These are phyloP conservation scores for Meloidogyne chitwoodi DNA, from an alignment of 1,140 invertebrate species.

Conservation along the genomic window DNA sequence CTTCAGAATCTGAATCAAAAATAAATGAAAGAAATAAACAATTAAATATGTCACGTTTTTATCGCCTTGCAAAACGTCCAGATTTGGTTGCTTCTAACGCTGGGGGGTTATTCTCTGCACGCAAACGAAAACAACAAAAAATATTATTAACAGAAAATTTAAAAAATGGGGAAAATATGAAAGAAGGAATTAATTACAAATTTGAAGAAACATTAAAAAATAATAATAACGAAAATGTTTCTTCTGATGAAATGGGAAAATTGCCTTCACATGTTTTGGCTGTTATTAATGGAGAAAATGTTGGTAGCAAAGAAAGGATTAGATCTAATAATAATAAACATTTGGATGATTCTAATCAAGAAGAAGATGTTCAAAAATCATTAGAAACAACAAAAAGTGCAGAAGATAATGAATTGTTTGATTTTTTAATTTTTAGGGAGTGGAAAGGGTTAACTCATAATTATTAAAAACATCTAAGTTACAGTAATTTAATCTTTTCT, in stretches of 20 bases:
- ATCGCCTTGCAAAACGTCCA: constrained; percentile 20
- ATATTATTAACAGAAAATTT: not conserved
- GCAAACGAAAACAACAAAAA: not conserved
- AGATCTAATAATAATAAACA: not conserved
- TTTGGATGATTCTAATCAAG: not conserved
- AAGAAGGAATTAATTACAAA: not conserved
- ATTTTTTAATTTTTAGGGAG: not conserved
- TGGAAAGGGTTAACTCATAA: no score
- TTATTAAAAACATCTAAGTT: not conserved
- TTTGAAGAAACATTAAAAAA: not conserved
- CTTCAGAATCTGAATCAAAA: not conserved
- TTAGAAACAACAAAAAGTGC: not conserved
- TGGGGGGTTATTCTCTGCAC: not conserved
- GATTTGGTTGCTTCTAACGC: not conserved
- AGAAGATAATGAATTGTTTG: not conserved
- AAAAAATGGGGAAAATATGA: not conserved
- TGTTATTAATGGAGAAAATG: constrained; percentile 1
- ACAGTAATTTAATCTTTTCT: no score
- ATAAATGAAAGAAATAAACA: constrained; percentile 7
- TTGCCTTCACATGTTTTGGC: constrained; percentile 16
- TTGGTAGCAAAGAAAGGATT: not conserved
- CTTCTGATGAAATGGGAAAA: not conserved
- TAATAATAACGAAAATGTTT: not conserved
- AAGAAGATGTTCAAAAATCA: not conserved
- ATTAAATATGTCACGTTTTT: constrained; percentile 57